Percentiles rank a stretch among this genome's conserved stretches.
These are phyloP conservation scores for Epizoanthus fatuus DNA, from an alignment of 92 coral and sea anemone genomes.

Conservation along the genomic window DNA sequence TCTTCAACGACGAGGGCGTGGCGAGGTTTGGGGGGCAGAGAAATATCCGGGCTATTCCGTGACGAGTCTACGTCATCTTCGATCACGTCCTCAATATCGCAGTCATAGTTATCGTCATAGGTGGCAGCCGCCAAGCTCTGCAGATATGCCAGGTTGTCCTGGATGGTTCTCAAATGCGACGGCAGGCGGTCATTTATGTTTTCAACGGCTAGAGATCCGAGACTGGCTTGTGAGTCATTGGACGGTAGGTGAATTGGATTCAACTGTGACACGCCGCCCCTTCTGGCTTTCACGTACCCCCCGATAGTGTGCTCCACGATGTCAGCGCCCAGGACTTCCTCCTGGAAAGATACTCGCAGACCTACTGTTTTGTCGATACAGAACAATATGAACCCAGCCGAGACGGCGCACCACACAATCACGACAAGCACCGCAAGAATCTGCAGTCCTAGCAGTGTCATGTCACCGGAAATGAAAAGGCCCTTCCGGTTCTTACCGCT, in stretches of 20 bases:
- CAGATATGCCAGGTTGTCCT: conserved; percentile 64
- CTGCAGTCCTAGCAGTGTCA: conserved; percentile 59
- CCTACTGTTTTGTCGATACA: conserved; percentile 66
- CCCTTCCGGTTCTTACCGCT: conserved; percentile 59
- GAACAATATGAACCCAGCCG: conserved; percentile 56
- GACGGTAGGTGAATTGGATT: conserved; percentile 47
- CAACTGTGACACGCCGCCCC: conserved; percentile 71
- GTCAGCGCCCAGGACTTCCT: conserved; percentile 76
- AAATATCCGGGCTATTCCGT: conserved; percentile 12
- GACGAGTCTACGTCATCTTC: conserved; percentile 31
- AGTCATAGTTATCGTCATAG: conserved; percentile 28
- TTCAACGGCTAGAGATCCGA: conserved; percentile 56
- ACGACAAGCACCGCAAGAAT: conserved; percentile 61
- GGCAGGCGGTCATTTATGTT: conserved; percentile 44
- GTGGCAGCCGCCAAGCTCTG: conserved; percentile 67
- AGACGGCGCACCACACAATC: conserved; percentile 49
- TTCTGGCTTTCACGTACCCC: conserved; percentile 72
- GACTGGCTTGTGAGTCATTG: conserved; percentile 58
- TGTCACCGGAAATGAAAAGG: conserved; percentile 51
- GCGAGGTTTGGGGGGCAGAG: neutral
- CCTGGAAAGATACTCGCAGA: conserved; percentile 71
- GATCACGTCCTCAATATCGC: conserved; percentile 24
- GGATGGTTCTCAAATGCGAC: conserved; percentile 39
- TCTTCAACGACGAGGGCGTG: neutral
- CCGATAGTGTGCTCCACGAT: conserved; percentile 77